phyloP scores from a whole-genome alignment of 2,797 vertebrate genomes.

The Peromyscus aztecus region DNA sequence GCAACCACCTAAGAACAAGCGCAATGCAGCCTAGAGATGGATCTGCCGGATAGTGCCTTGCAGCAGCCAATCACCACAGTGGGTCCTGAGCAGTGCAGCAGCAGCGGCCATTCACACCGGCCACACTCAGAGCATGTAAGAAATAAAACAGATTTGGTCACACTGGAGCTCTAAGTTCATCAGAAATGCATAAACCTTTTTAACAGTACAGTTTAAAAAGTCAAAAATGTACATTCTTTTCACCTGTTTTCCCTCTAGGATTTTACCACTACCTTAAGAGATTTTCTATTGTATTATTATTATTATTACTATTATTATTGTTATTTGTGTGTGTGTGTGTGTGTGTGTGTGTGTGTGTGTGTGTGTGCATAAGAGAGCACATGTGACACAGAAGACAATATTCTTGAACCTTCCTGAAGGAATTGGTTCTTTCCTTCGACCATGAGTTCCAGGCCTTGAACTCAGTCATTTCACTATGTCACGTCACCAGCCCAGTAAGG shows the following conservation, averaged over 20 bases:
- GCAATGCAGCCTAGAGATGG: neutral
- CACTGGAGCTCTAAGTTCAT: conserved; percentile 76
- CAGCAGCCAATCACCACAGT: neutral
- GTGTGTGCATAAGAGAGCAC: neutral
- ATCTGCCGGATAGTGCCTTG: neutral
- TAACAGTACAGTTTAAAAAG: conserved; percentile 70
- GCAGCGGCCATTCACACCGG: neutral
- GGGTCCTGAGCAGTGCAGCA: neutral
- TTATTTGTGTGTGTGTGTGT: neutral
- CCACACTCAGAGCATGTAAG: neutral
- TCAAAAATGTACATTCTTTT: conserved; percentile 77
- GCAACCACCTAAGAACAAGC: conserved; percentile 33
- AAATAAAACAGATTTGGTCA: conserved; percentile 71
- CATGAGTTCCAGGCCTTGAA: neutral
- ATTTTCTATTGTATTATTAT: neutral
- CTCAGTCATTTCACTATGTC: neutral
- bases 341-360: neutral
- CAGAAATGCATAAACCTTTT: conserved; percentile 76
- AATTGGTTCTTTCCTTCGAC: neutral
- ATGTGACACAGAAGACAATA: neutral
- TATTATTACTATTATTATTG: neutral
- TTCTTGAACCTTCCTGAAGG: neutral
- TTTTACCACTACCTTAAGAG: conserved; percentile 69
- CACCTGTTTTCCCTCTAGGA: conserved; percentile 7
- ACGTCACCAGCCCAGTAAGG: neutral